Percentiles rank a stretch among this genome's conserved stretches.
These are phyloP conservation scores for Lepidothrix coronata DNA, from an alignment of 2,113 vertebrate genomes.

Conservation along the genomic window DNA sequence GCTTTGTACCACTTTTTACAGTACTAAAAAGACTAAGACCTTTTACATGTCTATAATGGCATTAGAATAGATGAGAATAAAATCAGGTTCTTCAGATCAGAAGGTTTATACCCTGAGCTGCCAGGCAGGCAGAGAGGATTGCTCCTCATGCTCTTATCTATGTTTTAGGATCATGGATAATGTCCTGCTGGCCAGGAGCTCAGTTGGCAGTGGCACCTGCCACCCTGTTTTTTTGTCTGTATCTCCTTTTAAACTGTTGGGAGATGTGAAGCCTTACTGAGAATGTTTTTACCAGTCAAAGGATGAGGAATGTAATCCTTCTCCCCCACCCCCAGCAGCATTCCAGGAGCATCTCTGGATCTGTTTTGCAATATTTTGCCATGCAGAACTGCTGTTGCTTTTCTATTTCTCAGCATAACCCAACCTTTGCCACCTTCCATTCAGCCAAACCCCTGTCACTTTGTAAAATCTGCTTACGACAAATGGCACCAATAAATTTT, in stretches of 20 bases:
- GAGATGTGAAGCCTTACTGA: neutral
- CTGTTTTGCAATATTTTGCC: neutral
- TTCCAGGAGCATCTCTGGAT: neutral
- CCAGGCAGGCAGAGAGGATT: neutral
- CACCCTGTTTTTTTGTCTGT: neutral
- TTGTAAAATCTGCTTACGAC: neutral
- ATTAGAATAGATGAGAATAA: neutral
- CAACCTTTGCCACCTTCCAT: neutral
- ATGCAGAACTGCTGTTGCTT: neutral
- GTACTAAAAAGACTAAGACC: neutral
- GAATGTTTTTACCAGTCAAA: neutral
- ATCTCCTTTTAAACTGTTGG: neutral
- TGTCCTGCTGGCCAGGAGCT: neutral
- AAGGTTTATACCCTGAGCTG: neutral
- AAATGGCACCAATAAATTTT: neutral
- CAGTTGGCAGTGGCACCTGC: neutral
- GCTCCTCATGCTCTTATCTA: fast-evolving
- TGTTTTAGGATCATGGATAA: fast-evolving
- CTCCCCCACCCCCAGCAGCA: no score
- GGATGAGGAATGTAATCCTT: neutral
- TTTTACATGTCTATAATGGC: neutral
- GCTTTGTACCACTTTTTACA: neutral
- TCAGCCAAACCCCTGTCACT: neutral
- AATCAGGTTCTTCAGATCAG: neutral
- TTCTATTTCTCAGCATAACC: neutral